Percentiles rank a stretch among this genome's conserved stretches.
Conservation (phyloP, 2,797 vertebrate genomes). For the Tadarida brasiliensis region DNA sequence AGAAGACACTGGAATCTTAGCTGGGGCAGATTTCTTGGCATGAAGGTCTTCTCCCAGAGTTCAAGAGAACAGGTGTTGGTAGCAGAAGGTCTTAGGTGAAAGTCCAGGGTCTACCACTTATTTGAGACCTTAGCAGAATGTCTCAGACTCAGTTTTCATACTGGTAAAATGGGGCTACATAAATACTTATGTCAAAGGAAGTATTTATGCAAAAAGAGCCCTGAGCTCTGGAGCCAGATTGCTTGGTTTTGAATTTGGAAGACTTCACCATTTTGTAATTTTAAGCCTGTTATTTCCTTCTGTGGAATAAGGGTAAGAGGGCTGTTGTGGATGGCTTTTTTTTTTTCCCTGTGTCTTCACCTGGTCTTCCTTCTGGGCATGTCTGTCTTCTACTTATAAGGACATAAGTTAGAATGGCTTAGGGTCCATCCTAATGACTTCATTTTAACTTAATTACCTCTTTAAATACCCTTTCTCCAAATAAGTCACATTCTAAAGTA, state of each 20-base stretch:
- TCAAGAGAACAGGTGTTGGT: neutral
- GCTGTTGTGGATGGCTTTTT: neutral
- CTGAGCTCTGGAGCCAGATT: neutral
- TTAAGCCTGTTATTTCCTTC: neutral
- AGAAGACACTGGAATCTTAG: neutral
- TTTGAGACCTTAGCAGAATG: neutral
- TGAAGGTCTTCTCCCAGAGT: neutral
- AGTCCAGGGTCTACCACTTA: neutral
- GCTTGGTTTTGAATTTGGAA: neutral
- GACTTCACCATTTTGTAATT: neutral
- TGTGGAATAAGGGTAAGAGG: neutral
- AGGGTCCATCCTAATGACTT: neutral
- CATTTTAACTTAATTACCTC: neutral
- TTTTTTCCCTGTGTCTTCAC: neutral
- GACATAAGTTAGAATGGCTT: neutral
- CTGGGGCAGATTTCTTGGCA: neutral
- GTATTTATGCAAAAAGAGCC: neutral
- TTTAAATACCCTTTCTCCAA: neutral
- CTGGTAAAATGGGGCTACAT: neutral
- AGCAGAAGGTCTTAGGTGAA: neutral
- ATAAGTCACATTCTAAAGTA: neutral
- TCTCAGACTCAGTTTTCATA: neutral
- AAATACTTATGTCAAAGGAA: neutral
- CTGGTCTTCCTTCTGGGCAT: neutral
- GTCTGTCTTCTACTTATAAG: neutral